Conservation (phyloP, 2,888 invertebrate species). For the Diarsia rubi region DNA sequence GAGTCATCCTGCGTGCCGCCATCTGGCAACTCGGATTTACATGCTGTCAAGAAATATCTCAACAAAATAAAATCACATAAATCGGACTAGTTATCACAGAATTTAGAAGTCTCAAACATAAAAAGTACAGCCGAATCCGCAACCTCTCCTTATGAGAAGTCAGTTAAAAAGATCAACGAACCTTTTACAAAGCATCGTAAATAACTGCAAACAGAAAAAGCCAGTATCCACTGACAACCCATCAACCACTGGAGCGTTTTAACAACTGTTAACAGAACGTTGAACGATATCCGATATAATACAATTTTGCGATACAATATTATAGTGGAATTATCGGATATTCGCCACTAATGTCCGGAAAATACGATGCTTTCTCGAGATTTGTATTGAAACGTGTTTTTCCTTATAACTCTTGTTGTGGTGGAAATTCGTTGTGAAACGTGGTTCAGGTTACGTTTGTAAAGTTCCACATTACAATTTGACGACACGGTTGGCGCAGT, state of each 20-base stretch:
- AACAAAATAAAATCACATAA: too few species aligned
- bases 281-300: conserved; percentile 31
- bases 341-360: conserved; percentile 50
- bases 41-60: too few species aligned
- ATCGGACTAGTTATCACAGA: too few species aligned
- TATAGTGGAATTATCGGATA: conserved; percentile 31
- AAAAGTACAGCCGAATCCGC: too few species aligned
- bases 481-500: too few species aligned
- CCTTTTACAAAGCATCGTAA: neutral
- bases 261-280: conserved; percentile 44
- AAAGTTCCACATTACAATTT: too few species aligned
- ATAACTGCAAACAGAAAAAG: neutral
- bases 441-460: neutral
- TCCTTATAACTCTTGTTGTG: conserved; percentile 23
- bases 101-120: too few species aligned
- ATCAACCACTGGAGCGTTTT: conserved; percentile 25
- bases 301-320: too few species aligned
- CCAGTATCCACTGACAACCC: conserved; percentile 24
- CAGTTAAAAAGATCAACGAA: neutral
- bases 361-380: conserved; percentile 38
- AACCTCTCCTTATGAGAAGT: too few species aligned
- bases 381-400: conserved; percentile 41
- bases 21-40: too few species aligned
- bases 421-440: neutral
- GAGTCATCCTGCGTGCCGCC: too few species aligned